Base-by-base conservation (phyloP, 2,797 vertebrate species). In the Chaunax sp. region DNA sequence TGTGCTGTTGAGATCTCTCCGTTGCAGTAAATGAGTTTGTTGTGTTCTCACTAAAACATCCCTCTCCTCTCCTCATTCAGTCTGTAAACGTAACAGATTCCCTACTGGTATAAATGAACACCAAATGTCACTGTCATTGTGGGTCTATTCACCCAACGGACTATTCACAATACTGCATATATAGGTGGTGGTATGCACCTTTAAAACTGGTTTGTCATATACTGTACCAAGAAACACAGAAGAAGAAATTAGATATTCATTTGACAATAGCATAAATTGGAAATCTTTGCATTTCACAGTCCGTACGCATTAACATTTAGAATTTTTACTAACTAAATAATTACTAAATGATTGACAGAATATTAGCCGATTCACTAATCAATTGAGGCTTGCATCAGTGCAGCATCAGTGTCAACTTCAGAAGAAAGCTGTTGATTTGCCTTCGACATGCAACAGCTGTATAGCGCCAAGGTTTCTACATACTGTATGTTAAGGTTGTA, bases 11-110 rank as follows among this genome's bases (percentile, higher is more conserved):
- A 50, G 79, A 60, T 52, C 58, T 57, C 68, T 28, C 18, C 25
- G 50, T 63, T 67, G 58, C 44, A 63, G 45, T 61, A 41, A 57
- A 38, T 56, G 37, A 35, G 16, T 52, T 69, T 12, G 25, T 56
- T 72, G 57, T 60, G 50, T 60, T 79, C 56, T 53, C 19, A 45
- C 20, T 51, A 53, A 58, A 52, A 54, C 65, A 41, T 43, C 15
- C 2, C 23, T 46, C 1, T 65, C 9, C 10, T 38, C 26, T 60
- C 16, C 38, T 33, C 69, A 69, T 67, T 45, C 56, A 79, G 25
- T 55, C 50, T 25, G 19, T n/a, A 49, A 66, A 41, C 28, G 62
- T 3, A 20, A 10, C 37, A 70, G 33, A 68, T 46, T 5, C 64
- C 62, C 56, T 23, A 13, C 64, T 22, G 50, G 22, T 51, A 15